These are phyloP conservation scores for Eublepharis macularius DNA, from an alignment of 2,113 vertebrate genomes.

Conservation along the genomic window DNA sequence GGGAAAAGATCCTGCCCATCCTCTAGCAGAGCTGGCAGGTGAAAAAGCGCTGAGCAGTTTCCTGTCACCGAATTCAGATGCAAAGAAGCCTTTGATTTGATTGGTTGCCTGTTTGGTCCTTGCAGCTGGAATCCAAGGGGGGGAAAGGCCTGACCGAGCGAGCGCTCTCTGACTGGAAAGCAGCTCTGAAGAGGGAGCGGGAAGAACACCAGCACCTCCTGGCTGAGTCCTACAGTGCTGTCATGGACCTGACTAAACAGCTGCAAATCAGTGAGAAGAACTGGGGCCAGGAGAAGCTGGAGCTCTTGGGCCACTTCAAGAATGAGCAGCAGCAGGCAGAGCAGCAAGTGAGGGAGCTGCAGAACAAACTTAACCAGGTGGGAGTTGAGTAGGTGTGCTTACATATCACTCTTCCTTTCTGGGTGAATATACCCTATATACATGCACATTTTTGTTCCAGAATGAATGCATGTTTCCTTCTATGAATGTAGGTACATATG, in stretches of 20 bases:
- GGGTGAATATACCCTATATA: neutral
- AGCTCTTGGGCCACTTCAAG: slow-evolving; percentile 90
- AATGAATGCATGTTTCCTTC: neutral
- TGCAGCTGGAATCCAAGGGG: slow-evolving; percentile 87
- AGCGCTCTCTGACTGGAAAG: slow-evolving; percentile 86
- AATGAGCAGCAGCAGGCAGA: slow-evolving; percentile 91
- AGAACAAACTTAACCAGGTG: slow-evolving; percentile 85
- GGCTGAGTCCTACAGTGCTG: slow-evolving; percentile 92
- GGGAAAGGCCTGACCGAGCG: slow-evolving; percentile 80
- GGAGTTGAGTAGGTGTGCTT: neutral
- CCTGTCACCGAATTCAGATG: neutral
- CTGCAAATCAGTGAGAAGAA: slow-evolving; percentile 94
- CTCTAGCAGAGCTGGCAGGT: neutral
- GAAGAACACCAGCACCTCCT: slow-evolving; percentile 96
- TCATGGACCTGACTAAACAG: slow-evolving; percentile 97
- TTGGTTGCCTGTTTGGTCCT: neutral
- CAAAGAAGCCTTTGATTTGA: neutral
- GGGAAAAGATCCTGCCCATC: neutral
- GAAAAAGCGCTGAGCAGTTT: neutral
- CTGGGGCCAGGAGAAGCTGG: slow-evolving; percentile 95
- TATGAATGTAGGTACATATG: neutral
- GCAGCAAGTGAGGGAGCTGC: slow-evolving; percentile 86
- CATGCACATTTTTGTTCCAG: too few relatives aligned
- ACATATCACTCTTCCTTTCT: neutral
- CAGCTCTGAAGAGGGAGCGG: slow-evolving; percentile 86